Evolutionary conservation across 2,797 vertebrate genomes (phyloP).

Genomic region (Erithacus rubecula): DNA sequence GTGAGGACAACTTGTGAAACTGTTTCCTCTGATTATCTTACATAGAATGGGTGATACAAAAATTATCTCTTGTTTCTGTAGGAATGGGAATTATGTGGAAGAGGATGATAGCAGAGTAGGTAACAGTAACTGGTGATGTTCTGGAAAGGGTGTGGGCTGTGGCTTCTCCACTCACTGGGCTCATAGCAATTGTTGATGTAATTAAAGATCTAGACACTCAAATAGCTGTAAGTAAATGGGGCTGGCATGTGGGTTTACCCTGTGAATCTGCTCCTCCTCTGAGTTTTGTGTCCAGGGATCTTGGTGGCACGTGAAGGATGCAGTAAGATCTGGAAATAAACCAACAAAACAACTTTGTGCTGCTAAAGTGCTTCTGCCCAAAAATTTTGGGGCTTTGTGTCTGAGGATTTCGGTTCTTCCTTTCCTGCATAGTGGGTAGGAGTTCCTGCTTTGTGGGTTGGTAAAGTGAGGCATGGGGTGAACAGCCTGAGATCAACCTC

Average conservation of each 20-base stretch:
- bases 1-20: accelerated
- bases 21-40: no score
- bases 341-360: accelerated
- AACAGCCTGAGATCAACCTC: not conserved
- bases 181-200: conserved; percentile 76
- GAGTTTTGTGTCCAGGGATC: not conserved
- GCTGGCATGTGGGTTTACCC: not conserved
- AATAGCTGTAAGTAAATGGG: conserved; percentile 79
- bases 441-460: not conserved
- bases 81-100: not conserved
- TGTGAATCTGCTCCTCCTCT: not conserved
- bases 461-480: not conserved
- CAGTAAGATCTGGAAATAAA: not conserved
- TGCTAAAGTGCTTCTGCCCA: not conserved
- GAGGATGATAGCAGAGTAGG: not conserved
- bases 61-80: not conserved
- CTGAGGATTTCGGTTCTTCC: accelerated
- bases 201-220: conserved; percentile 82
- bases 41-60: not conserved
- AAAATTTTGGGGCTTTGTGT: not conserved
- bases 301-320: not conserved
- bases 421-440: not conserved
- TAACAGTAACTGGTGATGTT: conserved; percentile 38
- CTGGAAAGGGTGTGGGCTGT: conserved; percentile 70
- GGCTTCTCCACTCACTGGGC: conserved; percentile 73